Conservation (phyloP, 2,888 invertebrate genomes). For the Linnaemya tessellans region DNA sequence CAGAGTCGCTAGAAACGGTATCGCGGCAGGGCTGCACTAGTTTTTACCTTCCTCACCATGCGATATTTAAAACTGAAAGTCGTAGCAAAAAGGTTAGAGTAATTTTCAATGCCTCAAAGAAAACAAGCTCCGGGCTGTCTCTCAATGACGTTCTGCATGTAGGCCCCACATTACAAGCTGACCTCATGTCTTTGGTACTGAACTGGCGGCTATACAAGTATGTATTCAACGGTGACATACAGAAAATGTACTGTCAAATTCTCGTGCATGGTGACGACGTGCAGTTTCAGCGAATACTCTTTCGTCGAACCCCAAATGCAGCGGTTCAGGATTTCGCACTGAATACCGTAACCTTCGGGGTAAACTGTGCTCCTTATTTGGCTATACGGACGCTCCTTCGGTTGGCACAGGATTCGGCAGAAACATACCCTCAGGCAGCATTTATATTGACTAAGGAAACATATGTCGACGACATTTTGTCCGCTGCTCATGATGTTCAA, state of each 20-base stretch:
- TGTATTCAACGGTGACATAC: constrained; percentile 70
- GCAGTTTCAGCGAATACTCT: constrained; percentile 68
- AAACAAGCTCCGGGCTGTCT: too few species aligned
- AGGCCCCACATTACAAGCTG: too few species aligned
- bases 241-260: constrained; percentile 72
- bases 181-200: background rate
- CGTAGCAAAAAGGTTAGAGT: too few species aligned
- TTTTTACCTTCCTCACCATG: too few species aligned
- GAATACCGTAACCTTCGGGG: constrained; percentile 64
- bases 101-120: too few species aligned
- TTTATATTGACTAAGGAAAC: too few species aligned
- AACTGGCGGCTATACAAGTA: constrained; percentile 55
- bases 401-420: constrained; percentile 6
- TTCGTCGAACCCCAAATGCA: background rate
- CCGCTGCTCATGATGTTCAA: constrained; percentile 54
- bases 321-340: constrained; percentile 55
- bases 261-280: constrained; percentile 44
- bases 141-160: too few species aligned
- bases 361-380: background rate
- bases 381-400: constrained; percentile 32
- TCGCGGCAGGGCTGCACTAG: too few species aligned
- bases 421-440: background rate
- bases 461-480: constrained; percentile 67
- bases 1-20: too few species aligned
- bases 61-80: too few species aligned